phyloP scores from a whole-genome alignment of 2,888 invertebrate genomes.

The Hedychridium roseum region DNA sequence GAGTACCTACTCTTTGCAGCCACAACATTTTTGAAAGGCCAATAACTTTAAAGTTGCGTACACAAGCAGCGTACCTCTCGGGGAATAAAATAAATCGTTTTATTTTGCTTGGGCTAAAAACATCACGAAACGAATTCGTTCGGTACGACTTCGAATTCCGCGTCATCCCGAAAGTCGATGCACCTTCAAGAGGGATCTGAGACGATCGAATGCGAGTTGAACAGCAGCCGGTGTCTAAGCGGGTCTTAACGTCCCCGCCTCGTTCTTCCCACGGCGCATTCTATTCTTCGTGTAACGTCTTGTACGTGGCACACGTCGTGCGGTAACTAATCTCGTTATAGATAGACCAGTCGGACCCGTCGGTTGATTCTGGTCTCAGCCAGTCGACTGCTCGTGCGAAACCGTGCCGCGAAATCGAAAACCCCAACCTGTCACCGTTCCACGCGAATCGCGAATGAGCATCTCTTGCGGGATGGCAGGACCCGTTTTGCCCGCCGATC shows the following conservation, averaged over 20 bases:
- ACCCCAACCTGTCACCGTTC: conserved; percentile 18
- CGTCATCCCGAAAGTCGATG: no score
- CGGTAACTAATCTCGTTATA: conserved; percentile 53
- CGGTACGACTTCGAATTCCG: no score
- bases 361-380: conserved; percentile 40
- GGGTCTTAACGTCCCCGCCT: conserved; percentile 27
- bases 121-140: no score
- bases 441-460: conserved; percentile 12
- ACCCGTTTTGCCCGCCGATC: conserved; percentile 41
- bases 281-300: conserved; percentile 38
- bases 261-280: conserved; percentile 8
- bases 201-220: conserved; percentile 27
- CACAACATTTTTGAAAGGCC: no score
- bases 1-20: no score
- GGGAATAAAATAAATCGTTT: no score
- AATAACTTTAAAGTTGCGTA: no score
- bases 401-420: conserved; percentile 32
- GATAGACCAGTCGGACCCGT: conserved; percentile 48
- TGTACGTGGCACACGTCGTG: conserved; percentile 30
- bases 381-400: conserved; percentile 32
- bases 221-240: conserved; percentile 30
- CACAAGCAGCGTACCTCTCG: no score
- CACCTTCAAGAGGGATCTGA: no score
- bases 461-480: conserved; percentile 37
- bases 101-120: no score